Percentiles rank a stretch among this genome's conserved stretches.
phyloP scores from a whole-genome alignment of 1,140 invertebrate genomes.

The Penaeus vannamei region DNA sequence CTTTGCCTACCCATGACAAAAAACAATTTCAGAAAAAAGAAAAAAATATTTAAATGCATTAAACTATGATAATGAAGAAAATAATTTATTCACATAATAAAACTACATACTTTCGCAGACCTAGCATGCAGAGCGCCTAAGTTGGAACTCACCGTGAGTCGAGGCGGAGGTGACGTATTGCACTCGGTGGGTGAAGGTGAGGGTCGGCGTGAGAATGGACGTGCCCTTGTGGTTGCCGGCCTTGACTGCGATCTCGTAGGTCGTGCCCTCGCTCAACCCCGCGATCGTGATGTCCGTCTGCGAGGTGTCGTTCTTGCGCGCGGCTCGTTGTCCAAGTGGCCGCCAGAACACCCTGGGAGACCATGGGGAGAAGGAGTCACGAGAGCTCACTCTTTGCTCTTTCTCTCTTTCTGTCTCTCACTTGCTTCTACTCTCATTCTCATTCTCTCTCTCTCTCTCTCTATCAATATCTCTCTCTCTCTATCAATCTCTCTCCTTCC shows the following conservation, averaged over 20 bases:
- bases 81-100: too few relatives aligned
- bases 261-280: constrained; percentile 80
- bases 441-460: not conserved
- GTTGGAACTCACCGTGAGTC: constrained; percentile 72
- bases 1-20: too few relatives aligned
- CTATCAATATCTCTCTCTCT: not conserved
- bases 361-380: not conserved
- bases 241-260: constrained; percentile 86
- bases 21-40: too few relatives aligned
- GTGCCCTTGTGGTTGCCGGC: constrained; percentile 85
- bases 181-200: constrained; percentile 81
- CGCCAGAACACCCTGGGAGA: constrained; percentile 74
- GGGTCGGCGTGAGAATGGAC: constrained; percentile 80
- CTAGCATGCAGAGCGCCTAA: too few relatives aligned
- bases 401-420: not conserved
- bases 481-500: too few relatives aligned
- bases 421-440: not conserved
- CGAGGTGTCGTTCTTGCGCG: constrained; percentile 82
- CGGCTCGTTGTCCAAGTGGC: constrained; percentile 71
- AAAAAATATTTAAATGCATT: too few relatives aligned
- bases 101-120: too few relatives aligned
- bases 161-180: constrained; percentile 78
- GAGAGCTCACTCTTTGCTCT: not conserved
- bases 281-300: constrained; percentile 79
- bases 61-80: too few relatives aligned